Conservation (phyloP, 2,888 invertebrate genomes). For the Mythimna pallens region DNA sequence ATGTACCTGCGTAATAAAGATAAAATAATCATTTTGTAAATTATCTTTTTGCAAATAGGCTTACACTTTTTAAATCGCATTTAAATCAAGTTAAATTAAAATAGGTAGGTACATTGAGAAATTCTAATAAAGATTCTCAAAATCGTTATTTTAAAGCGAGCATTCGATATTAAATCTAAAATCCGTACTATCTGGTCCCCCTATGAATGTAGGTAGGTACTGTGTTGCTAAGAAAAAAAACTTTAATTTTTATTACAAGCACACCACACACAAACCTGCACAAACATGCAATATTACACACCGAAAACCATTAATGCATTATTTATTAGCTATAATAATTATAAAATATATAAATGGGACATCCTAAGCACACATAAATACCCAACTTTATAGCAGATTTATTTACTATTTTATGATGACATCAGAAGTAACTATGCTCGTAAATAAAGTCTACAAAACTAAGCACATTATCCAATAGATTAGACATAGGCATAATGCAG, state of each 20-base stretch:
- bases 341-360: conserved; percentile 41
- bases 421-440: neutral
- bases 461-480: conserved; percentile 21
- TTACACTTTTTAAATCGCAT: neutral
- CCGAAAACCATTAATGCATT: conserved; percentile 41
- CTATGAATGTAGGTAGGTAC: neutral
- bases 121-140: neutral
- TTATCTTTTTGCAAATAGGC: conserved; percentile 1
- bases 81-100: neutral
- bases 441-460: conserved; percentile 14
- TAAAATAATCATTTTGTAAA: conserved; percentile 8
- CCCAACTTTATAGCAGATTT: conserved; percentile 11
- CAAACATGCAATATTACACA: conserved; percentile 62
- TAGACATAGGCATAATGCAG: conserved; percentile 7
- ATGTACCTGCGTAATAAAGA: neutral
- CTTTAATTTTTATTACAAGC: conserved; percentile 43
- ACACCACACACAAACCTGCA: conserved; percentile 50
- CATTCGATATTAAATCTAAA: neutral
- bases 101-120: conserved; percentile 36
- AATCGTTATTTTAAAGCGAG: neutral
- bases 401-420: conserved; percentile 24
- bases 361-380: conserved; percentile 15
- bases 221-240: conserved; percentile 5
- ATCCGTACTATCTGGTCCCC: neutral
- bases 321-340: conserved; percentile 38